Evolutionary conservation across 2,797 vertebrate species (phyloP).

Genomic region (Hirundo rustica): DNA sequence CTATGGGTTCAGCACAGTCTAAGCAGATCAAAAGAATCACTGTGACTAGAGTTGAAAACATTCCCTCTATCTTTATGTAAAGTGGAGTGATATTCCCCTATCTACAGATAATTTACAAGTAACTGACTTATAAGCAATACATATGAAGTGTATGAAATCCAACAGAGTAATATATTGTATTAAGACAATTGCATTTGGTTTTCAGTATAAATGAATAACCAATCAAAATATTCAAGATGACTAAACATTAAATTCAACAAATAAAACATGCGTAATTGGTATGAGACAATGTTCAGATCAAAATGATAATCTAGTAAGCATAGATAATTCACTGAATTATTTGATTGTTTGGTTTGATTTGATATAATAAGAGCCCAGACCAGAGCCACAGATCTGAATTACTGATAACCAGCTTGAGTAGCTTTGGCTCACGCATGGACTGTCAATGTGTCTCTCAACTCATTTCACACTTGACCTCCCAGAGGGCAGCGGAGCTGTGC

Average conservation of each 20-base stretch:
- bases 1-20: background rate
- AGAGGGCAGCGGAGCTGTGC: background rate
- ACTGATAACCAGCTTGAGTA: background rate
- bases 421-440: background rate
- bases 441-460: conserved; percentile 29
- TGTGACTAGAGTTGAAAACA: background rate
- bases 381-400: conserved; percentile 25
- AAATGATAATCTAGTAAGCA: background rate
- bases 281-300: background rate
- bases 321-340: background rate
- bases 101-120: background rate
- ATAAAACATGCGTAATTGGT: background rate
- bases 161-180: background rate
- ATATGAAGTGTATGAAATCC: background rate
- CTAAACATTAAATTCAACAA: background rate
- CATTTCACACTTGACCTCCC: conserved; percentile 52
- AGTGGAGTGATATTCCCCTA: background rate
- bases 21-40: background rate
- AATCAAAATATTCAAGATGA: background rate
- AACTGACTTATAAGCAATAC: background rate
- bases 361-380: background rate
- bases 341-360: background rate
- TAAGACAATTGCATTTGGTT: background rate
- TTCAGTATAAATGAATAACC: background rate
- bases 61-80: background rate